Evolutionary conservation across 2,113 vertebrate genomes (phyloP).

Genomic region (Uropsilus gracilis): DNA sequence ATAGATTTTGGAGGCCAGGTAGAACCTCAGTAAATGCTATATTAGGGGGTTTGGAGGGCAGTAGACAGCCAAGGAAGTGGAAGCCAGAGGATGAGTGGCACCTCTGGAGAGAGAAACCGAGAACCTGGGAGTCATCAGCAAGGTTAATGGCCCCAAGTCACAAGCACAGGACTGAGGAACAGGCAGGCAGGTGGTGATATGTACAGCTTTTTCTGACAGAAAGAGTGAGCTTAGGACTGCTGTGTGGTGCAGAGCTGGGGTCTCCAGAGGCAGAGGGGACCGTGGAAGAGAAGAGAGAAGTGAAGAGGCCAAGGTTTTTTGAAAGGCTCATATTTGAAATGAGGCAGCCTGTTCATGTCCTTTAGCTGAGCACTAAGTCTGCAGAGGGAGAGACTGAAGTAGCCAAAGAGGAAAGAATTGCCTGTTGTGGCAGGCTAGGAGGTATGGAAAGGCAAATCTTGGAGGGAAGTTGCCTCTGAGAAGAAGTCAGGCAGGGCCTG

Average conservation of each 20-base stretch:
- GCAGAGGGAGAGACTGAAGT: background rate
- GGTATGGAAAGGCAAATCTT: background rate
- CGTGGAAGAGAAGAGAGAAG: background rate
- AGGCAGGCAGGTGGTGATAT: background rate
- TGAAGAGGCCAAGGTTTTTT: background rate
- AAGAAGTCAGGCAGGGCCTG: background rate
- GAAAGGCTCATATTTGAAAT: background rate
- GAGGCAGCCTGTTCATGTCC: slow-evolving; percentile 18
- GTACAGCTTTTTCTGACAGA: background rate
- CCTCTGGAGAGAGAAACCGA: background rate
- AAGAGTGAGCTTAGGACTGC: background rate
- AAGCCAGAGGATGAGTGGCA: background rate
- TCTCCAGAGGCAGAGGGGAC: too few relatives aligned
- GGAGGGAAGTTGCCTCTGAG: background rate
- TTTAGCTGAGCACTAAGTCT: background rate
- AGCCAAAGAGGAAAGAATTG: background rate
- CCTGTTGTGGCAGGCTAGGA: background rate
- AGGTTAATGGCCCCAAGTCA: background rate
- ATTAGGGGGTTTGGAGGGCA: background rate
- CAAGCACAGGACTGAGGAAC: background rate
- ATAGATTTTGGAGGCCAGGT: background rate
- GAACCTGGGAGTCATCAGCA: background rate
- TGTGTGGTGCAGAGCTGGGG: background rate
- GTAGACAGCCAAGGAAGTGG: background rate
- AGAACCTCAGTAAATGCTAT: background rate